Percentiles rank a stretch among this genome's conserved stretches.
phyloP scores from a whole-genome alignment of 2,888 invertebrate genomes.

The Phengaris alcon region DNA sequence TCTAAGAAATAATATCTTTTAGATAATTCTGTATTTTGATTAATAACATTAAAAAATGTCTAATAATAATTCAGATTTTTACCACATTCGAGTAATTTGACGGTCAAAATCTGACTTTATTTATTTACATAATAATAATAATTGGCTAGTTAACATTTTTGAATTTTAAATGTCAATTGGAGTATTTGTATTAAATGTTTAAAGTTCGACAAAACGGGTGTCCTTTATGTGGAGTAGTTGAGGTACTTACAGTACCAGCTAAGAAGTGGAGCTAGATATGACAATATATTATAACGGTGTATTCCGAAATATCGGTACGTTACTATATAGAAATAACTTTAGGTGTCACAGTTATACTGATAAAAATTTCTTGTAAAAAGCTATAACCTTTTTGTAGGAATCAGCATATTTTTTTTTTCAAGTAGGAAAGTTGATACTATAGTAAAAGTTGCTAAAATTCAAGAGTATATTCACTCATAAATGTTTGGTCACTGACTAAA shows the following conservation, averaged over 20 bases:
- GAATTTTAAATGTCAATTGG: constrained; percentile 30
- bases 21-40: neutral
- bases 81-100: neutral
- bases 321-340: no score
- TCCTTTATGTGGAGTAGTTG: constrained; percentile 8
- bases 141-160: constrained; percentile 4
- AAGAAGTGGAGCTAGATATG: neutral
- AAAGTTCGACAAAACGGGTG: constrained; percentile 31
- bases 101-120: neutral
- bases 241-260: constrained; percentile 21
- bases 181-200: constrained; percentile 5
- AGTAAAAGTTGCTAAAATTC: no score
- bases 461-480: no score
- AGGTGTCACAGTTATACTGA: no score
- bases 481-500: no score
- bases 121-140: constrained; percentile 8
- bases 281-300: neutral
- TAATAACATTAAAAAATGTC: neutral
- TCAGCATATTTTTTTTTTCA: no score
- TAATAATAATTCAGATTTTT: neutral
- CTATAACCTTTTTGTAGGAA: no score
- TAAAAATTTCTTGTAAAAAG: no score
- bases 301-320: neutral
- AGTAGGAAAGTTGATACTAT: no score
- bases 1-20: neutral